A percentile compares a stretch with the other conserved stretches of the same genome.
phyloP scores from a whole-genome alignment of 2,888 invertebrate species.

The Volucella inflata region DNA sequence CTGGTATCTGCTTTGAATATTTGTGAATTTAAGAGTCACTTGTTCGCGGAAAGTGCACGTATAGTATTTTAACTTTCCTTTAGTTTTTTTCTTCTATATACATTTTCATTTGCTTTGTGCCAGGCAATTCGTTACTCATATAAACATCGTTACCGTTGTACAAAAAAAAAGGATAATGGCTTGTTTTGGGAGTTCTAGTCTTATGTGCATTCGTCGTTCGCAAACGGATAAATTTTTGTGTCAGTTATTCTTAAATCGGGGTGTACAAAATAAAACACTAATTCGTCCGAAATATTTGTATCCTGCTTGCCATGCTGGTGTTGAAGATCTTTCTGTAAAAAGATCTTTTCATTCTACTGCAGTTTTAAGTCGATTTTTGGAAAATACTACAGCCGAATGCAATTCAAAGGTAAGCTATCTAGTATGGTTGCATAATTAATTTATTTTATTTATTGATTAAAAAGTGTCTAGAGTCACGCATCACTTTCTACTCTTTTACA shows the following conservation, averaged over 20 bases:
- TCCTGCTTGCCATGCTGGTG: neutral
- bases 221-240: constrained; percentile 80
- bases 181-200: constrained; percentile 82
- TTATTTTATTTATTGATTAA: constrained; percentile 1
- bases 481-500: too few relatives aligned
- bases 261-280: constrained; percentile 67
- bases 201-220: constrained; percentile 79
- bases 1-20: constrained; percentile 43
- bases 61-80: constrained; percentile 59
- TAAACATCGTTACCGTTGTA: constrained; percentile 1
- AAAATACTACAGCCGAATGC: constrained; percentile 1
- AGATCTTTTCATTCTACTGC: constrained; percentile 45
- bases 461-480: neutral
- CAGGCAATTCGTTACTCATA: constrained; percentile 13
- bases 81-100: constrained; percentile 26
- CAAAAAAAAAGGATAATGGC: constrained; percentile 78
- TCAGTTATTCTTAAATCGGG: constrained; percentile 79
- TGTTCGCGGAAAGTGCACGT: constrained; percentile 55
- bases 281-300: constrained; percentile 18
- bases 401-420: constrained; percentile 58
- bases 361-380: constrained; percentile 22
- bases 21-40: constrained; percentile 56
- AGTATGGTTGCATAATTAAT: constrained; percentile 50
- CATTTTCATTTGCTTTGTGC: neutral
- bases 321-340: constrained; percentile 45